Evolutionary conservation across 2,113 vertebrate species (phyloP).

Genomic region (Lampris incognitus): DNA sequence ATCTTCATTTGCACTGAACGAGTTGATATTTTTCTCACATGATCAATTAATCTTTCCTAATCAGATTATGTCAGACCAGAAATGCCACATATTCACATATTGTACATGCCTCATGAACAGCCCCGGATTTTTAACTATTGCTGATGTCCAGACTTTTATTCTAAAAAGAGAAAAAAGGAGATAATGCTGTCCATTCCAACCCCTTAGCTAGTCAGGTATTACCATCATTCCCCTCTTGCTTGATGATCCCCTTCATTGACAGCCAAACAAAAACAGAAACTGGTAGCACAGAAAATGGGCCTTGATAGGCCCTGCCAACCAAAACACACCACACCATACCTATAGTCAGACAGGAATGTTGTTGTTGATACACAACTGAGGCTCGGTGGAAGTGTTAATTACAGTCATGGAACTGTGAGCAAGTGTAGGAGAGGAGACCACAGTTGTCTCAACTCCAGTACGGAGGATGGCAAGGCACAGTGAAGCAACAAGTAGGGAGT

Average conservation of each 20-base stretch:
- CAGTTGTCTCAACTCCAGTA: constrained; percentile 63
- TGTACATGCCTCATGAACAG: background rate
- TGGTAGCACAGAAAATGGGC: constrained; percentile 62
- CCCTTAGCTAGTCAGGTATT: background rate
- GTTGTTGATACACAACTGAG: constrained; percentile 77
- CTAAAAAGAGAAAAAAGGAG: background rate
- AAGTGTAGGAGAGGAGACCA: constrained; percentile 72
- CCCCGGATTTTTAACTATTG: background rate
- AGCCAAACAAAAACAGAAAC: constrained; percentile 53
- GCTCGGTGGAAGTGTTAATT: constrained; percentile 81
- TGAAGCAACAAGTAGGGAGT: constrained; percentile 23
- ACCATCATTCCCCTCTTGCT: constrained; percentile 31
- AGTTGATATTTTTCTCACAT: constrained; percentile 4
- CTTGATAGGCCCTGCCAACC: constrained; percentile 46
- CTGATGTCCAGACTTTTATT: background rate
- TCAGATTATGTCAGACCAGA: background rate
- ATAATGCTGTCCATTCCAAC: background rate
- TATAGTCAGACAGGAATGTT: constrained; percentile 80
- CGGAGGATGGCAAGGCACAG: constrained; percentile 41
- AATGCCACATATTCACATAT: background rate
- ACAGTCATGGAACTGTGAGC: constrained; percentile 74
- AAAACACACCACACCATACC: constrained; percentile 40
- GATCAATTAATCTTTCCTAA: constrained; percentile 7
- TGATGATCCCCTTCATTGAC: constrained; percentile 39
- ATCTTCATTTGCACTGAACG: constrained; percentile 18